These are phyloP conservation scores for Chromoteleia sp. DNA, from an alignment of 2,888 invertebrate species.

Conservation along the genomic window DNA sequence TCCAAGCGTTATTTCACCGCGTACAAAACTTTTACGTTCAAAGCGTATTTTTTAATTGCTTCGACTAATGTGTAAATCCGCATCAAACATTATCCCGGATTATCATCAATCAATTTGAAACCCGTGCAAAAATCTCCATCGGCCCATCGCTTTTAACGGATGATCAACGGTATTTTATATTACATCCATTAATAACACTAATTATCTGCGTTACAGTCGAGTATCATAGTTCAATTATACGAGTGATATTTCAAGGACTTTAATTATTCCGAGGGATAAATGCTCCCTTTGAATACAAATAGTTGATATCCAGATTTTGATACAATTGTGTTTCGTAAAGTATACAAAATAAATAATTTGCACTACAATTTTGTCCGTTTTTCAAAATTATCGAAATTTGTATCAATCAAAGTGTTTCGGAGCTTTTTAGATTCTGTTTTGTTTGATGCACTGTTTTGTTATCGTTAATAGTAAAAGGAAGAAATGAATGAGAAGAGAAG, in stretches of 20 bases:
- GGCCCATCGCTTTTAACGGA: background rate
- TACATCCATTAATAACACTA: slow-evolving; percentile 31
- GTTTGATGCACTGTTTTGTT: too few species aligned
- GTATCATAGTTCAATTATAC: too few species aligned
- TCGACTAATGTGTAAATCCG: slow-evolving; percentile 13
- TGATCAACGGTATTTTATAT: slow-evolving; percentile 22
- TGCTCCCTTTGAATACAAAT: too few species aligned
- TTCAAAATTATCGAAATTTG: too few species aligned
- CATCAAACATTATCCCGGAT: slow-evolving; percentile 36
- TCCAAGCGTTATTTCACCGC: background rate
- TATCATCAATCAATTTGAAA: slow-evolving; percentile 36
- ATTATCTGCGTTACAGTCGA: background rate
- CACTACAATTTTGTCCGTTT: too few species aligned
- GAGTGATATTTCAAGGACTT: background rate
- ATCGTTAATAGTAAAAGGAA: too few species aligned
- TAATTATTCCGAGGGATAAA: background rate
- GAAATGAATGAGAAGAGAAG: too few species aligned
- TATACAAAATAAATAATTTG: too few species aligned
- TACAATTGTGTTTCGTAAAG: too few species aligned
- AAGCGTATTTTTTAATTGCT: slow-evolving; percentile 22
- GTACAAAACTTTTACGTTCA: slow-evolving; percentile 2
- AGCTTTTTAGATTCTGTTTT: too few species aligned
- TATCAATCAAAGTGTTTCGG: too few species aligned
- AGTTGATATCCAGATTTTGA: too few species aligned
- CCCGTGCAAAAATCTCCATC: slow-evolving; percentile 12